These are phyloP conservation scores for Trochalopteron elliotii DNA, from an alignment of 2,113 vertebrate species.

Conservation along the genomic window DNA sequence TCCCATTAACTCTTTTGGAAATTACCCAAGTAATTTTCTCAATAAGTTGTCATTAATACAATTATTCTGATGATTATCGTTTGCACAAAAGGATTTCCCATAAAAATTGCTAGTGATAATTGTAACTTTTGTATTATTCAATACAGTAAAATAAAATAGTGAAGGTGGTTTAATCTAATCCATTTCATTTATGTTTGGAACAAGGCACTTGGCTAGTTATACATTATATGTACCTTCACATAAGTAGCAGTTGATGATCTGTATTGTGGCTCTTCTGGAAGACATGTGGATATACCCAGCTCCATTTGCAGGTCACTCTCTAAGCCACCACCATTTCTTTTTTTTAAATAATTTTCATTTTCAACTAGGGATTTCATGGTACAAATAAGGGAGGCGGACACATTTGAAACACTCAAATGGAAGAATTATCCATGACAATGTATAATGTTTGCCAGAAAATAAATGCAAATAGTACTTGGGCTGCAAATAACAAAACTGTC, in stretches of 20 bases:
- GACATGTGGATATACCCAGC: neutral
- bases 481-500: neutral
- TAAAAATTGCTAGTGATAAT: neutral
- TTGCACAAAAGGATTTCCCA: neutral
- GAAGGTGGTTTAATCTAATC: neutral
- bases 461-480: neutral
- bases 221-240: rapidly evolving
- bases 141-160: neutral
- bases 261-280: neutral
- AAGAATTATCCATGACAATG: neutral
- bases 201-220: neutral
- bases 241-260: neutral
- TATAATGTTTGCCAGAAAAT: neutral
- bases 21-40: neutral
- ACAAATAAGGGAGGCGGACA: neutral
- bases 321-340: neutral
- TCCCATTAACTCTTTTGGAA: neutral
- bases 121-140: neutral
- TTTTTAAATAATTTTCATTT: neutral
- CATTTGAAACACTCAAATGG: neutral
- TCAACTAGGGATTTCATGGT: neutral
- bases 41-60: neutral
- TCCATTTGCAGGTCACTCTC: neutral
- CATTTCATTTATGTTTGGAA: neutral
- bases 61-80: neutral